These are phyloP conservation scores for Vesta saturnalis DNA, from an alignment of 2,888 invertebrate species.

Conservation along the genomic window DNA sequence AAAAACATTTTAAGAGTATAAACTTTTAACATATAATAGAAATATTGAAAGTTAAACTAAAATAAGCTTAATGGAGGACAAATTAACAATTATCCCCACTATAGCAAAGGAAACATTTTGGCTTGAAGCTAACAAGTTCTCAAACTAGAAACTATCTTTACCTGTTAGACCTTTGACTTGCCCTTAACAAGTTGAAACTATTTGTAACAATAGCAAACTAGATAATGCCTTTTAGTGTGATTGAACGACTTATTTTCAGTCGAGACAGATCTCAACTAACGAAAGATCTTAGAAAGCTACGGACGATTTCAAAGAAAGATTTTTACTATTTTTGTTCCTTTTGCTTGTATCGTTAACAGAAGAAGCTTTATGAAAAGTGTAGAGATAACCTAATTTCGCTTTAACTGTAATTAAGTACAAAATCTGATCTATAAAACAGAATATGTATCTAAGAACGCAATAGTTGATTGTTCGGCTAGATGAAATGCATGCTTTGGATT, in stretches of 20 bases:
- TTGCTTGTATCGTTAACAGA: too few species aligned
- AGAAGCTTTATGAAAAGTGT: too few species aligned
- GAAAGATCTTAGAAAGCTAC: too few species aligned
- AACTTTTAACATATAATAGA: not conserved
- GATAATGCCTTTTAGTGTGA: not conserved
- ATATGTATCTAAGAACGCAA: too few species aligned
- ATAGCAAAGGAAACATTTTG: not conserved
- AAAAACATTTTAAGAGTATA: slow-evolving; percentile 12
- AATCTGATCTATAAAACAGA: too few species aligned
- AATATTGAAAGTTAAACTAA: not conserved
- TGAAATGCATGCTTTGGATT: too few species aligned
- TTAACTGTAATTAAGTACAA: too few species aligned
- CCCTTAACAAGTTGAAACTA: not conserved
- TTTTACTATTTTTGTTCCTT: too few species aligned
- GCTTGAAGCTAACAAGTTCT: not conserved
- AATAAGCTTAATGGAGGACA: not conserved
- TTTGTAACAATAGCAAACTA: not conserved
- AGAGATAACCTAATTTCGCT: too few species aligned
- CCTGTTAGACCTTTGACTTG: slow-evolving; percentile 2
- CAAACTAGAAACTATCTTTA: slow-evolving; percentile 8
- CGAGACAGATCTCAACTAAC: not conserved
- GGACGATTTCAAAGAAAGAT: too few species aligned
- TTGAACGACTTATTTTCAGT: not conserved
- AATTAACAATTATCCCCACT: not conserved
- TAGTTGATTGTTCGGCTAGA: too few species aligned